phyloP scores from a whole-genome alignment of 2,113 vertebrate genomes.

The Peromyscus polionotus region DNA sequence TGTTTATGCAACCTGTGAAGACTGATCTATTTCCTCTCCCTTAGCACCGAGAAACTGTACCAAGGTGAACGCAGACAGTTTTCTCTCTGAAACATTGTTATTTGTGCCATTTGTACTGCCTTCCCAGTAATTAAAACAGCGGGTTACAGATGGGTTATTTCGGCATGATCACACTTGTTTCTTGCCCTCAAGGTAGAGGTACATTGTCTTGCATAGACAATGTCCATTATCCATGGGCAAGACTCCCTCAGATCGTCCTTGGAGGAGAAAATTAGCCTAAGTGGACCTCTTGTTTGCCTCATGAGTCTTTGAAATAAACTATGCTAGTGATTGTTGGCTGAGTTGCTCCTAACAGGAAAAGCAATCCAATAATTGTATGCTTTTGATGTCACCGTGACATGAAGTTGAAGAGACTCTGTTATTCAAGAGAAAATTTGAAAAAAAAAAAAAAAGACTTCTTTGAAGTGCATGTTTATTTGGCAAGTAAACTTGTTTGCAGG shows the following conservation, averaged over 20 bases:
- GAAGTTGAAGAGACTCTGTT: constrained; percentile 48
- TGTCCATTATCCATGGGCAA: constrained; percentile 5
- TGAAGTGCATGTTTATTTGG: constrained; percentile 62
- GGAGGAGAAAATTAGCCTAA: constrained; percentile 60
- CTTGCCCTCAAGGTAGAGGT: constrained; percentile 51
- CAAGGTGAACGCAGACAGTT: constrained; percentile 64
- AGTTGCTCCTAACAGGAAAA: constrained; percentile 49
- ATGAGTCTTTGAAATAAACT: constrained; percentile 53
- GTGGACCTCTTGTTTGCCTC: constrained; percentile 54
- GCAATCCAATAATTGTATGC: constrained; percentile 9
- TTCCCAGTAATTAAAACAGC: constrained; percentile 76
- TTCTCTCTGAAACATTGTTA: not conserved
- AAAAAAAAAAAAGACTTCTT: constrained; percentile 45
- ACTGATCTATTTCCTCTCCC: not conserved
- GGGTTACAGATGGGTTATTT: constrained; percentile 70
- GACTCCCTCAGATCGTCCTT: constrained; percentile 51
- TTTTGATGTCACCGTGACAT: constrained; percentile 73
- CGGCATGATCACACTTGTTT: not conserved
- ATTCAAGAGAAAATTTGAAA: constrained; percentile 43
- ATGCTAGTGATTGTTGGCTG: not conserved
- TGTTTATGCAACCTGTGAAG: not conserved
- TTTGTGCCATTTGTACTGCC: constrained; percentile 52
- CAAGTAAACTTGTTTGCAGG: constrained; percentile 39
- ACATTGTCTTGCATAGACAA: constrained; percentile 32
- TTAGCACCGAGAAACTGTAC: constrained; percentile 1